phyloP scores from a whole-genome alignment of 2,797 vertebrate species.

The Pseudochaenichthys georgianus region DNA sequence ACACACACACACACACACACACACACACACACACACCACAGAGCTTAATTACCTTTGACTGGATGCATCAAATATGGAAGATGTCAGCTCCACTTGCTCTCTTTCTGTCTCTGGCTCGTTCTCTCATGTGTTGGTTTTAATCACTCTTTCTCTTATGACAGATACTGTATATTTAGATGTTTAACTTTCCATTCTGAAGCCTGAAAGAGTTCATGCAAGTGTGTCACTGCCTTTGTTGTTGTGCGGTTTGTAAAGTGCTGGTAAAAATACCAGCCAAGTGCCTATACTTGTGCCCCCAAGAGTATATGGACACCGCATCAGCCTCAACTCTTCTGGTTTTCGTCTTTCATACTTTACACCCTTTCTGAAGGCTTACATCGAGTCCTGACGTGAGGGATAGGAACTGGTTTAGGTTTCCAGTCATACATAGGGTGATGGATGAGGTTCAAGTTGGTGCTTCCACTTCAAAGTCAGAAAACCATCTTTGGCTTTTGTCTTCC shows the following conservation, averaged over 20 bases:
- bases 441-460: not conserved
- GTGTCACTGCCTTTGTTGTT: not conserved
- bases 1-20: constrained; percentile 23
- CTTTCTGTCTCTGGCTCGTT: constrained; percentile 11
- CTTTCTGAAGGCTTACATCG: not conserved
- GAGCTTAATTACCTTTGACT: constrained; percentile 82
- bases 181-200: not conserved
- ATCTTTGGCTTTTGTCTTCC: not conserved
- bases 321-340: too few species aligned
- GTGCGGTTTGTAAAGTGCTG: too few species aligned
- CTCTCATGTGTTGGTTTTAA: constrained; percentile 9
- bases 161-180: not conserved
- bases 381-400: not conserved
- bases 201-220: not conserved
- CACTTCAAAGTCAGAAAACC: not conserved
- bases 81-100: constrained; percentile 62
- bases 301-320: too few species aligned
- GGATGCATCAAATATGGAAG: constrained; percentile 78
- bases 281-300: too few species aligned
- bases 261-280: too few species aligned
- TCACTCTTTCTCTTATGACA: constrained; percentile 1
- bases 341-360: not conserved
- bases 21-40: constrained; percentile 31
- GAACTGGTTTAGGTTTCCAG: not conserved
- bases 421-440: not conserved